These are phyloP conservation scores for Thymelicus sylvestris DNA, from an alignment of 2,888 invertebrate genomes.

Conservation along the genomic window DNA sequence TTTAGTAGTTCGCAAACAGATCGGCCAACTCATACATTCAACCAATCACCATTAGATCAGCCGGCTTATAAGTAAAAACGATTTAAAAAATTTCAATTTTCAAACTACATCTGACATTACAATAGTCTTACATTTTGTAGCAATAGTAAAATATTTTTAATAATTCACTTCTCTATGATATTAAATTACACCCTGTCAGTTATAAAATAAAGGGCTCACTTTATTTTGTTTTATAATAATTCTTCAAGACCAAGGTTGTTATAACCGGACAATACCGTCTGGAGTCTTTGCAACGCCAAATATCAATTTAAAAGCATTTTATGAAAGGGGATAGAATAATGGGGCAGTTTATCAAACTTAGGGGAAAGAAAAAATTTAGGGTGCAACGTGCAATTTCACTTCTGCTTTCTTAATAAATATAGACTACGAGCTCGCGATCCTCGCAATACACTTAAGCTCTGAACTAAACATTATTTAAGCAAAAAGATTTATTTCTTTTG, in stretches of 20 bases:
- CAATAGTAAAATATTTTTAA: background rate
- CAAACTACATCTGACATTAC: too few species aligned
- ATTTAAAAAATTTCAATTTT: too few species aligned
- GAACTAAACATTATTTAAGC: background rate
- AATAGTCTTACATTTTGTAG: background rate
- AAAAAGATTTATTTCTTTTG: background rate
- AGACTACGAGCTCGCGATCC: slow-evolving; percentile 18
- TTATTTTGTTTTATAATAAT: slow-evolving; percentile 36
- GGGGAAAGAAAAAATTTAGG: slow-evolving; percentile 49
- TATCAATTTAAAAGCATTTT: slow-evolving; percentile 51
- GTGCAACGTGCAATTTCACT: slow-evolving; percentile 48
- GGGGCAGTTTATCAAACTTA: slow-evolving; percentile 49
- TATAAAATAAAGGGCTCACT: slow-evolving; percentile 19
- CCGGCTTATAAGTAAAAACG: too few species aligned
- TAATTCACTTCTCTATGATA: slow-evolving; percentile 1
- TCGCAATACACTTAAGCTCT: slow-evolving; percentile 10
- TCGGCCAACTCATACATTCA: too few species aligned
- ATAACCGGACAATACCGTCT: slow-evolving; percentile 42
- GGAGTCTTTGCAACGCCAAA: slow-evolving; percentile 43
- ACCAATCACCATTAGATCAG: too few species aligned
- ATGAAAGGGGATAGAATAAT: slow-evolving; percentile 44
- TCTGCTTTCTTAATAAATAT: slow-evolving; percentile 25
- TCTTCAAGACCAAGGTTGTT: slow-evolving; percentile 37
- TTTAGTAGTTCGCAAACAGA: too few species aligned
- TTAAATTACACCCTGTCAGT: slow-evolving; percentile 16